These are phyloP conservation scores for Phaedon cochleariae DNA, from an alignment of 2,888 invertebrate species.

Conservation along the genomic window DNA sequence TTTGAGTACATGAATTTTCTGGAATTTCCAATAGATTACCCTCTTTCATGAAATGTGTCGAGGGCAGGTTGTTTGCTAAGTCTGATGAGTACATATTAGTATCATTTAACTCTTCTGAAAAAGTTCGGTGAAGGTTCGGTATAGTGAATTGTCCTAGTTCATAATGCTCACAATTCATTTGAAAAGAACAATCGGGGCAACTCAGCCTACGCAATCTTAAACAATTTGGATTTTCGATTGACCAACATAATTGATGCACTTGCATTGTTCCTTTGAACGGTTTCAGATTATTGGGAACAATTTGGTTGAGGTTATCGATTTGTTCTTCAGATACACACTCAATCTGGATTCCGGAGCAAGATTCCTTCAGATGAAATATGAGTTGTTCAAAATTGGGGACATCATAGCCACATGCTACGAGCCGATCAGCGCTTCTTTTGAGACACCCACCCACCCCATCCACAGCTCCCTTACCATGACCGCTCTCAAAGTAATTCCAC, in stretches of 20 bases:
- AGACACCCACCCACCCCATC: slow-evolving; percentile 25
- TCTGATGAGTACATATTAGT: no score
- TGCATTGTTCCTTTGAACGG: slow-evolving; percentile 11
- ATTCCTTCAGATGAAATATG: slow-evolving; percentile 6
- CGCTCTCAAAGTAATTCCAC: slow-evolving; percentile 24
- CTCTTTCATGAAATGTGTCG: no score
- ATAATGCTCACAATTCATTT: neutral
- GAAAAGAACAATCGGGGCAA: neutral
- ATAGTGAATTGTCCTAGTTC: neutral
- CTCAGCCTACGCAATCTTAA: neutral
- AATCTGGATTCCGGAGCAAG: slow-evolving; percentile 15
- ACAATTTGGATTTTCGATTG: neutral
- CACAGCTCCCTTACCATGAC: slow-evolving; percentile 27
- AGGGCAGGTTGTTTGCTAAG: no score
- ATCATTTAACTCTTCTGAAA: no score
- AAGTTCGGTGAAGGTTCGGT: no score
- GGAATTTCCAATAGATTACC: no score
- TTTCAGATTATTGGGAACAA: no score
- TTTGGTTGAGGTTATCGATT: no score
- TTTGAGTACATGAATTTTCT: no score
- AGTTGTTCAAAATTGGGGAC: slow-evolving; percentile 16
- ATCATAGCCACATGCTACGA: slow-evolving; percentile 15
- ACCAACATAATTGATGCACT: neutral
- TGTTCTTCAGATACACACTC: no score
- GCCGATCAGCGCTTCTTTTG: slow-evolving; percentile 22